A percentile compares a stretch with the other conserved stretches of the same genome.
Conservation (phyloP, 2,113 vertebrate genomes). For the Hippocampus abdominalis region DNA sequence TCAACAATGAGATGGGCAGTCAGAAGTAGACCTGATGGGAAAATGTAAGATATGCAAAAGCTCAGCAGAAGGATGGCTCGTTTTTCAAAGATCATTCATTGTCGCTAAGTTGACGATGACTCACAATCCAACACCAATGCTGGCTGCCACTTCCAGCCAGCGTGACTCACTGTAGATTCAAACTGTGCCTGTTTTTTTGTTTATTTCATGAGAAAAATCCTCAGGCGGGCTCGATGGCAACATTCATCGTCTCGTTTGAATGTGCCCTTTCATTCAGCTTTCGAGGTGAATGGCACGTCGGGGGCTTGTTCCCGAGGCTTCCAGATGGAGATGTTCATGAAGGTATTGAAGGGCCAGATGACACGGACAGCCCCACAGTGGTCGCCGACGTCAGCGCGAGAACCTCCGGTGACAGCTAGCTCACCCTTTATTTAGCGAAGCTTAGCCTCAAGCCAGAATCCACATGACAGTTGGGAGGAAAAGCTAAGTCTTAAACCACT, state of each 20-base stretch:
- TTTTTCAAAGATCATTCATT: slow-evolving; percentile 12
- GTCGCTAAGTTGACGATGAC: slow-evolving; percentile 10
- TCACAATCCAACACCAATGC: not conserved
- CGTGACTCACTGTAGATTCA: slow-evolving; percentile 36
- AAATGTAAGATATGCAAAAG: not conserved
- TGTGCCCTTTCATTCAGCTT: slow-evolving; percentile 11
- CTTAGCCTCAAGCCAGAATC: slow-evolving; percentile 37
- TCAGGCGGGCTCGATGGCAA: slow-evolving; percentile 10
- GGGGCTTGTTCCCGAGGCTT: not conserved
- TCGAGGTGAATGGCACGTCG: slow-evolving; percentile 8
- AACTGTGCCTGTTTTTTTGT: slow-evolving; percentile 13
- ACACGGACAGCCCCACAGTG: slow-evolving; percentile 23
- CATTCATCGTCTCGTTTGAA: slow-evolving; percentile 6
- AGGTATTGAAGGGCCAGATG: slow-evolving; percentile 19
- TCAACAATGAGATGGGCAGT: not conserved
- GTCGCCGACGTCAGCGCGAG: slow-evolving; percentile 7
- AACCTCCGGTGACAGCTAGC: slow-evolving; percentile 36
- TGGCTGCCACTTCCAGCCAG: slow-evolving; percentile 16
- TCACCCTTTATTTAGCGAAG: slow-evolving; percentile 14
- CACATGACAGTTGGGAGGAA: slow-evolving; percentile 31
- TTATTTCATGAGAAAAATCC: slow-evolving; percentile 23
- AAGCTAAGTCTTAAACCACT: slow-evolving; percentile 34
- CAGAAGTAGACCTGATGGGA: not conserved
- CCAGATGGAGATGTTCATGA: not conserved
- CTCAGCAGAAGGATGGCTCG: not conserved